A percentile compares a stretch with the other conserved stretches of the same genome.
These are phyloP conservation scores for Chromis chromis DNA, from an alignment of 2,797 vertebrate genomes.

Conservation along the genomic window DNA sequence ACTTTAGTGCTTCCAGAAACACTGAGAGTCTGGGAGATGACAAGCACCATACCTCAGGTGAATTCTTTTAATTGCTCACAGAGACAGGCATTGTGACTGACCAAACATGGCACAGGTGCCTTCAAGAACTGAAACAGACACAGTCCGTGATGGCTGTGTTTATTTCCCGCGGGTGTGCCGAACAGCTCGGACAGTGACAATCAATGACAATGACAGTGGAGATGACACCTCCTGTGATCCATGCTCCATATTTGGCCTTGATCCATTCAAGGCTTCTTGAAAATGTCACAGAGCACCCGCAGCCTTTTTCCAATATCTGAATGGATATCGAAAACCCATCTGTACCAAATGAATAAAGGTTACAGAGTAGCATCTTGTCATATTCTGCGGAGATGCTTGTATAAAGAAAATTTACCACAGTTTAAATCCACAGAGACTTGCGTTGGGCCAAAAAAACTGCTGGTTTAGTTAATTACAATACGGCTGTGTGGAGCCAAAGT, in stretches of 20 bases:
- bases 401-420: not conserved
- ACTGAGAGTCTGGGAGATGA: not conserved
- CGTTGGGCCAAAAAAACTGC: not conserved
- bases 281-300: constrained; percentile 54
- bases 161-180: constrained; percentile 36
- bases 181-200: constrained; percentile 57
- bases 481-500: constrained; percentile 1
- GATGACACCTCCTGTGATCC: constrained; percentile 57
- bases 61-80: constrained; percentile 25
- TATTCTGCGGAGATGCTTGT: not conserved
- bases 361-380: not conserved
- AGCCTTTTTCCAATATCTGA: constrained; percentile 31
- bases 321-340: constrained; percentile 22
- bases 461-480: constrained; percentile 18
- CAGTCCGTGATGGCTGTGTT: constrained; percentile 20
- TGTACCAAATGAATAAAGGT: constrained; percentile 17
- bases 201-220: constrained; percentile 58
- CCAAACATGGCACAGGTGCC: constrained; percentile 2
- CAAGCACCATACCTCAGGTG: constrained; percentile 2
- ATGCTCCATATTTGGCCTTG: constrained; percentile 47
- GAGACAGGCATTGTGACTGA: constrained; percentile 15
- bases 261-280: constrained; percentile 51
- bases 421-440: not conserved
- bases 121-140: constrained; percentile 12
- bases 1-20: constrained; percentile 21